Evolutionary conservation across 1,140 invertebrate genomes (phyloP).

Genomic region (Bombus turneri): DNA sequence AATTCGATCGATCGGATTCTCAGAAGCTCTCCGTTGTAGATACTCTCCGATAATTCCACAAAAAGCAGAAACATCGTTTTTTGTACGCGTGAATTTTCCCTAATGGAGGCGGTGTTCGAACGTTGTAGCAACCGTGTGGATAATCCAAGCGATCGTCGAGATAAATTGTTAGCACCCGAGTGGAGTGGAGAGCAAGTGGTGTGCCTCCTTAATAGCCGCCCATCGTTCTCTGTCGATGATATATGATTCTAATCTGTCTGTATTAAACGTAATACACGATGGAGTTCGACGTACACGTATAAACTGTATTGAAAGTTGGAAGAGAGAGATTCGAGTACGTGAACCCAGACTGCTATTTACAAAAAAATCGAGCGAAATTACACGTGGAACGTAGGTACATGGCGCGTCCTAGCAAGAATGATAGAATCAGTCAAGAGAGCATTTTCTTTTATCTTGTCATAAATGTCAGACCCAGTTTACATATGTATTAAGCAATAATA

Average conservation of each 20-base stretch:
- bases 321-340: too few relatives aligned
- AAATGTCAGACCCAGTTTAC: too few relatives aligned
- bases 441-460: too few relatives aligned
- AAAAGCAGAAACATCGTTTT: too few relatives aligned
- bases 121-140: not conserved
- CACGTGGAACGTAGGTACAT: too few relatives aligned
- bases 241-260: conserved; percentile 22
- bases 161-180: conserved; percentile 6
- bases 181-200: not conserved
- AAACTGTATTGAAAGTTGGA: not conserved
- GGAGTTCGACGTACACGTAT: not conserved
- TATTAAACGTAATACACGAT: not conserved
- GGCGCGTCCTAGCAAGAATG: too few relatives aligned
- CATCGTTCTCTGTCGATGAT: not conserved
- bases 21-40: not conserved
- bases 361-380: too few relatives aligned
- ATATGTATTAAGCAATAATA: too few relatives aligned
- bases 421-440: too few relatives aligned
- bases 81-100: not conserved
- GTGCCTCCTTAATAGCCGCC: conserved; percentile 10
- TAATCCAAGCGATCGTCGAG: conserved; percentile 5
- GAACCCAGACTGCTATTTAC: too few relatives aligned
- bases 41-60: not conserved
- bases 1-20: not conserved
- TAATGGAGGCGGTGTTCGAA: not conserved